Evolutionary conservation across 2,797 vertebrate genomes (phyloP), one percentile per base, ranked within the genome.

Genomic region (Tamandua tetradactyla): DNA sequence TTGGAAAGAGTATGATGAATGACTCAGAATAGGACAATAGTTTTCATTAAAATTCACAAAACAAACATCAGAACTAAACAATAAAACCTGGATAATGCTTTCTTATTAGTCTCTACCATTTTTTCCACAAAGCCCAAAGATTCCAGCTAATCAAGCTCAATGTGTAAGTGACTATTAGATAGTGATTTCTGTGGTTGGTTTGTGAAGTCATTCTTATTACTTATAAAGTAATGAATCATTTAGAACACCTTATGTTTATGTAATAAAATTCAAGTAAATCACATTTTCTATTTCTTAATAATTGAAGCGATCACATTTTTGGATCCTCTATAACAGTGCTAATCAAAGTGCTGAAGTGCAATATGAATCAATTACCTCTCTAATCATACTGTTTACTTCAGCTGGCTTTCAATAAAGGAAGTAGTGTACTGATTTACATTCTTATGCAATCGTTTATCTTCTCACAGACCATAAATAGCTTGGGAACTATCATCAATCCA

Each of bases 21-120:
- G 61, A 82, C 68, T 90, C 35, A 55, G 59, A 52, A 78, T 44
- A 32, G 32, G 35, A 62, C 30, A 87, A 7, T 82, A 61, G 13
- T 49, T 82, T 93, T 83, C 75, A 92, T 57, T 82, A 69, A 89
- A 82, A 91, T 55, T 57, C 13, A 37, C 37, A 37, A n/a, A 64
- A 81, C 55, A 91, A 87, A n/a, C 8, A 59, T 14, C 42, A 92
- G 52, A 91, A 84, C 52, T 37, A 69, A 55, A 32, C 1, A 59
- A 80, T 64, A 69, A 85, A 80, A 76, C 42, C 44, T 71, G 8
- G 32, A 66, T 35, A 89, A 85, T 85, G 22, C 20, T 93, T 94
- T 89, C 15, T 7, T 55, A 71, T 14, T 83, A 9, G 47, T 78
- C 87, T 57, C 35, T 91, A 44, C 23, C 49, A 80, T 42, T 80